Conservation (phyloP, 2,888 invertebrate genomes). For the Torymus auratus region DNA sequence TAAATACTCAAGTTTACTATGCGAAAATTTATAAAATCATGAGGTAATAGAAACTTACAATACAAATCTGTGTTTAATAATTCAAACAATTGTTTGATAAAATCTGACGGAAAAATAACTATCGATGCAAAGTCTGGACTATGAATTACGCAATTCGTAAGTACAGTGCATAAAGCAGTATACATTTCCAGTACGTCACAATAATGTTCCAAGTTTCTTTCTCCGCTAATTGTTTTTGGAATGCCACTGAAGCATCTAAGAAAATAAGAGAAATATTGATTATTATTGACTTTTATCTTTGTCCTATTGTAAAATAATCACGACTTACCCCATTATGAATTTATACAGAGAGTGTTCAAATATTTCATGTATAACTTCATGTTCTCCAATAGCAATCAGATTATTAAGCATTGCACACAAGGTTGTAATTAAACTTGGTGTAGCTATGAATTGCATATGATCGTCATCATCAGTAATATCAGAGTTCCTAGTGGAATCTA, state of each 20-base stretch:
- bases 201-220: constrained; percentile 75
- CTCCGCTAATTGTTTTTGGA: constrained; percentile 70
- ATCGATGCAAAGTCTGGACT: constrained; percentile 74
- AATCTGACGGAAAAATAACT: constrained; percentile 77
- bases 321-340: constrained; percentile 77
- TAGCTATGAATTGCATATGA: constrained; percentile 71
- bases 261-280: constrained; percentile 8
- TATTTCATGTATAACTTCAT: constrained; percentile 74
- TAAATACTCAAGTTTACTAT: background rate
- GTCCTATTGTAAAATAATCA: background rate
- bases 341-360: constrained; percentile 77
- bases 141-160: constrained; percentile 75
- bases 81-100: constrained; percentile 75
- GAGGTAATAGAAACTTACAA: constrained; percentile 71
- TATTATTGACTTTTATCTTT: background rate
- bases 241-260: constrained; percentile 75
- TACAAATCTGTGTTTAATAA: constrained; percentile 76
- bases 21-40: too few species aligned
- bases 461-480: constrained; percentile 64
- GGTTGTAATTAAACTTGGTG: constrained; percentile 77
- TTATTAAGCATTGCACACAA: constrained; percentile 76
- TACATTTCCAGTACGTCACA: constrained; percentile 79
- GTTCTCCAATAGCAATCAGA: constrained; percentile 75
- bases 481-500: constrained; percentile 65
- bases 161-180: constrained; percentile 75